A percentile compares a stretch with the other conserved stretches of the same genome.
These are phyloP conservation scores for Cynopterus brachyotis DNA, from an alignment of 2,113 vertebrate species.

Conservation along the genomic window DNA sequence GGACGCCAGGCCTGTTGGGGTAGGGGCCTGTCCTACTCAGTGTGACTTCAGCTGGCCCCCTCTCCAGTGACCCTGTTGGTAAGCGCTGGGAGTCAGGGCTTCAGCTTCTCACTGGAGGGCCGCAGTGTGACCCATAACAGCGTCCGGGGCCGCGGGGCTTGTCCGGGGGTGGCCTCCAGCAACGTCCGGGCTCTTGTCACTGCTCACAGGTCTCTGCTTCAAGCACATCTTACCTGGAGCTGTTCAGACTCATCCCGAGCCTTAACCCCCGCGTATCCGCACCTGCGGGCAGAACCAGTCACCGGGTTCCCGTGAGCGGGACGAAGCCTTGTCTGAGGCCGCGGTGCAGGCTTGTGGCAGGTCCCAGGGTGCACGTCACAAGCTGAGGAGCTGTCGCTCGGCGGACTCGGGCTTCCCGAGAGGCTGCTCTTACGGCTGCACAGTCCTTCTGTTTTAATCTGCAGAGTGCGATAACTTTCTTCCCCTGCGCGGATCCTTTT, in stretches of 20 bases:
- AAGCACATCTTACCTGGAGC: background rate
- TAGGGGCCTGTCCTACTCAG: background rate
- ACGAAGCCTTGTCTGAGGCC: background rate
- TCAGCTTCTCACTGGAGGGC: background rate
- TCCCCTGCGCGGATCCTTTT: background rate
- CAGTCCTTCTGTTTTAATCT: background rate
- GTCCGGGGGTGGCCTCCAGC: background rate
- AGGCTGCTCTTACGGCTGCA: background rate
- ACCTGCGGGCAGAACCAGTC: background rate
- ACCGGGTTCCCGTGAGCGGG: background rate
- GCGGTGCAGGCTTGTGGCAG: background rate
- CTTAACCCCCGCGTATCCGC: background rate
- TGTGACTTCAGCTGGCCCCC: accelerated
- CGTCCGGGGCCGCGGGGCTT: background rate
- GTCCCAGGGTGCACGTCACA: background rate
- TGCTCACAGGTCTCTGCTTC: background rate
- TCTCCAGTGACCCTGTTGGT: background rate
- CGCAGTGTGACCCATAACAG: accelerated
- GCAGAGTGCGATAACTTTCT: background rate
- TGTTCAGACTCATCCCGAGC: background rate
- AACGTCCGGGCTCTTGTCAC: too few species aligned
- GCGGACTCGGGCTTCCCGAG: background rate
- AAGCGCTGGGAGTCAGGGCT: background rate
- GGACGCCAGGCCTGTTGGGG: background rate
- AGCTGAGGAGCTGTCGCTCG: background rate